These are phyloP conservation scores for Caenorhabditis uteleia DNA, from an alignment of 2,888 invertebrate genomes.

Conservation along the genomic window DNA sequence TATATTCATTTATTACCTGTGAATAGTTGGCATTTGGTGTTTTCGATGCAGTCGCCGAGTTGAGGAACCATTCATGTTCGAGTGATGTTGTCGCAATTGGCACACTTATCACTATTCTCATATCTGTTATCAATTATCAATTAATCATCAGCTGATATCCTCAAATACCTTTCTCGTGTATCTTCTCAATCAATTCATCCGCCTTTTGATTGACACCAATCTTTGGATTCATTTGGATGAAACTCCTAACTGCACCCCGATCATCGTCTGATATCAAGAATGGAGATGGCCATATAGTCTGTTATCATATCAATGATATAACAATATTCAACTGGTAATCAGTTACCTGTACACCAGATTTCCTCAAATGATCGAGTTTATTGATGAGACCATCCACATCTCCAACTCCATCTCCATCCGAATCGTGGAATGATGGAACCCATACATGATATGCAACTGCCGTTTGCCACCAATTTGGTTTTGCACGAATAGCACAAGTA, in stretches of 20 bases:
- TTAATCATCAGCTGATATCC: neutral
- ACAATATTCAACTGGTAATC: slow-evolving; percentile 4
- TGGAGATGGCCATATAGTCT: slow-evolving; percentile 54
- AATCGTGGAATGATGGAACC: slow-evolving; percentile 85
- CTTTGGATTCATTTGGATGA: slow-evolving; percentile 77
- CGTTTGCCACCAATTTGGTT: slow-evolving; percentile 65
- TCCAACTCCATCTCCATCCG: slow-evolving; percentile 83
- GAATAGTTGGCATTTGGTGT: slow-evolving; percentile 62
- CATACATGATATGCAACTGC: slow-evolving; percentile 72
- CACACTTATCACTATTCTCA: slow-evolving; percentile 72
- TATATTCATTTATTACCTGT: no score
- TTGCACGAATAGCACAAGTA: slow-evolving; percentile 47
- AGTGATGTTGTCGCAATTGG: slow-evolving; percentile 73
- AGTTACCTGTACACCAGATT: slow-evolving; percentile 38
- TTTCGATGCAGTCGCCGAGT: slow-evolving; percentile 53
- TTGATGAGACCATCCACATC: slow-evolving; percentile 78
- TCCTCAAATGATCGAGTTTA: slow-evolving; percentile 41
- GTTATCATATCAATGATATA: neutral
- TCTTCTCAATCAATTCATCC: slow-evolving; percentile 75
- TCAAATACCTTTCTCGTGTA: slow-evolving; percentile 74
- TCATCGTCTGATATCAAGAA: slow-evolving; percentile 52
- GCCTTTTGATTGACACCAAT: slow-evolving; percentile 80
- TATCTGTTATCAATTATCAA: slow-evolving; percentile 60
- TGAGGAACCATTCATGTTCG: slow-evolving; percentile 79
- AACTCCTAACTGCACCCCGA: slow-evolving; percentile 70